Base-by-base conservation (phyloP, 1,140 invertebrate species). In the Centruroides sculpturatus region DNA sequence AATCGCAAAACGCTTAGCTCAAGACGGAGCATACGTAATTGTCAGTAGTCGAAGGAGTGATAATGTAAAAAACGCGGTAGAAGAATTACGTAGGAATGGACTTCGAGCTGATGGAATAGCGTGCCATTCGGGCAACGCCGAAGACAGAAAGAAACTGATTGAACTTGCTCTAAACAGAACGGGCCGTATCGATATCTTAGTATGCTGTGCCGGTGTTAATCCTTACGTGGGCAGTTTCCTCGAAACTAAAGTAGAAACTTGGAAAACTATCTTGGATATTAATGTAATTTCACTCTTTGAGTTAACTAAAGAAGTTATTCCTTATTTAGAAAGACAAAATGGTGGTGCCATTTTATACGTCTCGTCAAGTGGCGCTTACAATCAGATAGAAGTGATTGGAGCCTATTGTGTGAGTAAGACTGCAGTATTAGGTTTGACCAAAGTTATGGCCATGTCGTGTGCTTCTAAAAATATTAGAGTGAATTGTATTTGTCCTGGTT, bases 401-500 rank as follows among this genome's bases (percentile, higher is more conserved):
- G 23, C 23, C 23, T 23, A 23, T 23, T 23, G 23, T 23, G 23
- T 23, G 23, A 23, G 23, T 23, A 23, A 23, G 23, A 23, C 23
- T 23, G 23, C 23, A 23, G 23, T 23, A 2, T 23, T 23, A 23
- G 23, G 23, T 23, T 23, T 23, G 23, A 23, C 23, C 23, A 23
- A 23, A 23, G 23, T 23, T 23, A 23, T 23, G 23, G 23, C 23
- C 23, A 23, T 23, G 23, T 23, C 23, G 23, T 67, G 72, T 58
- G 72, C 69, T 10, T 59, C 65, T 6, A 59, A 64, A 47, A 72
- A 74, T 41, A 94, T 96, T 65, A 79, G 92, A 69, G 90, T 98
- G 0, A 98, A 98, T 74, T 88, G 85, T 69, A 78, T 98, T 36
- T 90, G 91, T 49, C 94, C 94, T 54, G 94, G 95, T 55, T 77